These are phyloP conservation scores for Drepana falcataria DNA, from an alignment of 2,888 invertebrate species.

Conservation along the genomic window DNA sequence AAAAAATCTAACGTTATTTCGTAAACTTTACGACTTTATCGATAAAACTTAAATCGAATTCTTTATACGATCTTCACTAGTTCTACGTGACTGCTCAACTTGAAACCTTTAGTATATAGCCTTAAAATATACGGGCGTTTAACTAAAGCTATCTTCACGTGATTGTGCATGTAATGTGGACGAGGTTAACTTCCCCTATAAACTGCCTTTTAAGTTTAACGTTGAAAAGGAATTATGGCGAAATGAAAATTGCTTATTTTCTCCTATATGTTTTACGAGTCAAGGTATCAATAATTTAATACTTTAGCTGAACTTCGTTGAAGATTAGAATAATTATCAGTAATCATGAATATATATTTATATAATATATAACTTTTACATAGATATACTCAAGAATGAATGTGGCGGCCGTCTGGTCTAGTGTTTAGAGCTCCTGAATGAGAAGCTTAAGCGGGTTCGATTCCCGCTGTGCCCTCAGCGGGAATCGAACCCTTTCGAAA, in stretches of 20 bases:
- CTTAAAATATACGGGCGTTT: conserved; percentile 2
- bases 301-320: no score
- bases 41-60: not conserved
- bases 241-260: not conserved
- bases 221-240: not conserved
- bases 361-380: no score
- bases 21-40: not conserved
- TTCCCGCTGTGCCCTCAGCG: no score
- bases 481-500: no score
- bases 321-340: no score
- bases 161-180: conserved; percentile 17
- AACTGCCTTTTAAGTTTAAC: not conserved
- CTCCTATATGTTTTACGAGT: no score
- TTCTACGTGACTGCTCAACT: not conserved
- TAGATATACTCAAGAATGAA: no score
- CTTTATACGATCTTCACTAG: not conserved
- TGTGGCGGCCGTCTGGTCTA: no score
- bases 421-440: no score
- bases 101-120: not conserved
- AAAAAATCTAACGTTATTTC: not conserved
- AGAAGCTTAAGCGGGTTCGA: no score
- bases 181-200: conserved; percentile 9
- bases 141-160: conserved; percentile 13
- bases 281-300: no score
- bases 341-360: no score